Conservation (phyloP, 2,113 vertebrate species). For the rat (Rattus norvegicus) region GRCr8 NC_086032.1:2900001-2900500, state of each 20-base stretch:
- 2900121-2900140: background rate
- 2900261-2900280: conserved; percentile 69
- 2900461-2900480: background rate
- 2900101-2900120: background rate
- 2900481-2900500: background rate
- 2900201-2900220: conserved; percentile 68
- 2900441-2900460: background rate
- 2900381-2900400: conserved; percentile 57
- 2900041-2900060: background rate
- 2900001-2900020: background rate
- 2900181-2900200: conserved; percentile 60
- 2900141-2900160: background rate
- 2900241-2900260: conserved; percentile 61
- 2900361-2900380: conserved; percentile 63
- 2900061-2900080: background rate
- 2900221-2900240: conserved; percentile 65
- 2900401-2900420: background rate
- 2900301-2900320: conserved; percentile 64
- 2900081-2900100: background rate
- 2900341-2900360: conserved; percentile 76
- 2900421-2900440: background rate
- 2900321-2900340: conserved; percentile 73
- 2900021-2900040: background rate
- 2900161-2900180: conserved; percentile 65
- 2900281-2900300: conserved; percentile 76